Evolutionary conservation across 53 echinoderm and acorn worm genomes (phyloP), one percentile per base, ranked within the genome.

Genomic region (Luidia sarsii): DNA sequence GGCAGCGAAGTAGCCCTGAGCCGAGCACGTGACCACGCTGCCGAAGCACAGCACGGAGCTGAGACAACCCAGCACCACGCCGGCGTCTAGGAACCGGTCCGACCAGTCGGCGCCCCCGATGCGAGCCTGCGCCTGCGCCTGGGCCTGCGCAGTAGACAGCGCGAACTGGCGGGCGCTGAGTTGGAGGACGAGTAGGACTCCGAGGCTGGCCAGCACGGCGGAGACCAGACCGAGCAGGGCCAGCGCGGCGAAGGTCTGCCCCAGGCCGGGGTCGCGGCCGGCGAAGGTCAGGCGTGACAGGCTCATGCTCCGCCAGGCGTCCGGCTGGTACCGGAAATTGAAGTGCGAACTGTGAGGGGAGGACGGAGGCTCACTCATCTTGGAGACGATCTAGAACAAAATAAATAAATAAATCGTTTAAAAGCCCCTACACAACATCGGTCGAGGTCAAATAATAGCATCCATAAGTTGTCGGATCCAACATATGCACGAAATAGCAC

Each of bases 1-100:
- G 39, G 99, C 83, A 5, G 94, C 91, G 64, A 99, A 99, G 55
- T 94, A 99, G 32, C 91, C 68, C 83, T 99, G 99, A 13, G 88
- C 80, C 11, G 89, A 69, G 22, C 99, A 94, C 9, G 91, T 89
- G 68, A 99, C 87, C 13, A 94, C 64, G 64, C 99, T 91, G 48
- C 89, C 83, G 41, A 94, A 65, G 50, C 91, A 89, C 61, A 99
- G 33, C 91, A 91, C 94, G 46, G 89, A 74, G 65, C 91, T 91
- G 28, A 99, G 90, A 55, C 93, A 87, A 0, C 87, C 65, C 15
- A 99, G 79, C 51, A 94, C 99, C 36, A 94, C 91, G 25, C 86
- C 84, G 6, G 94, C 86, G 66, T 99, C 99, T 35, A 99, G 41
- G 2, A 99, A 77, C 35, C 87, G 83, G 10, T 67, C 30, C 4